Conservation (phyloP, 2,797 vertebrate genomes). For the Clamator glandarius region DNA sequence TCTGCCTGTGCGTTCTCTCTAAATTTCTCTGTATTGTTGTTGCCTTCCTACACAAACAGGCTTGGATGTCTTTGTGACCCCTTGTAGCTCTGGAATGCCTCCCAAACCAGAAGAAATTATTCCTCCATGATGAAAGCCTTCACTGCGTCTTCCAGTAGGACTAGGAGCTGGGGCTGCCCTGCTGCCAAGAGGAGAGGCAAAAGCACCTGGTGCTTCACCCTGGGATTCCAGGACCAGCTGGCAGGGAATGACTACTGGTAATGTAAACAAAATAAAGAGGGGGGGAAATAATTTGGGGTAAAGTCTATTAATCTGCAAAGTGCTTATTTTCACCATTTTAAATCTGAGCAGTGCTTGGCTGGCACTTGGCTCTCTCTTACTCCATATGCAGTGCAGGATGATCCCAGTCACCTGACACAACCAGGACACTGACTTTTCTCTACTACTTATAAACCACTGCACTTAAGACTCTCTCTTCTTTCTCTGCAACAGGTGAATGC, state of each 20-base stretch:
- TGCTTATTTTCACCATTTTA: background rate
- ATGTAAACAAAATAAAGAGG: background rate
- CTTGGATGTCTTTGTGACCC: background rate
- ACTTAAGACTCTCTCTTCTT: background rate
- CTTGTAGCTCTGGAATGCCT: background rate
- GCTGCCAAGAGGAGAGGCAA: background rate
- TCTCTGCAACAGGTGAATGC: background rate
- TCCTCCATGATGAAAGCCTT: background rate
- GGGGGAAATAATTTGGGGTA: background rate
- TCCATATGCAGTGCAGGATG: background rate
- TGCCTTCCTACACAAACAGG: background rate
- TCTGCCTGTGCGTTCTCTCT: background rate
- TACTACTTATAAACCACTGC: background rate
- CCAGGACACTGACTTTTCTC: background rate
- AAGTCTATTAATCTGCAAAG: background rate
- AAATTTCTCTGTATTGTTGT: background rate
- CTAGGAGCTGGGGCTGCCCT: background rate
- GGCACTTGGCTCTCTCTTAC: background rate
- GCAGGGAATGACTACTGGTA: background rate
- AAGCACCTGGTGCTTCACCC: fast-evolving
- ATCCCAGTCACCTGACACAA: fast-evolving
- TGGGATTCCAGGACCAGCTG: background rate
- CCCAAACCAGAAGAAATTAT: background rate
- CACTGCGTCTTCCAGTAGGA: background rate
- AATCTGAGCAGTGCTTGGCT: background rate